phyloP scores from a whole-genome alignment of 1,140 invertebrate species.

The Sitophilus oryzae region DNA sequence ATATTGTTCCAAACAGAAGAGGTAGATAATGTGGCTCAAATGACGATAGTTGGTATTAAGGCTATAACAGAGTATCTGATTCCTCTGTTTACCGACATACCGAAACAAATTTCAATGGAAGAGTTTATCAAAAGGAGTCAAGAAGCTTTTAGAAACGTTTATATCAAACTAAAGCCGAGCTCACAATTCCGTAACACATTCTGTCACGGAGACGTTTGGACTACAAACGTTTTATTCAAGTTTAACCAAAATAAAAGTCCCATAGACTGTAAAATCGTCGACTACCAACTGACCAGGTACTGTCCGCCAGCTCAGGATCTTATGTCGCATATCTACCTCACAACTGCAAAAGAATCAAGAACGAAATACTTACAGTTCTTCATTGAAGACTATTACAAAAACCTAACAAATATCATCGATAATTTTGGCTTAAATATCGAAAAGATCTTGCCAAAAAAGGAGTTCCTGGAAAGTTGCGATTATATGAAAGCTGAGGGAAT shows the following conservation, averaged over 20 bases:
- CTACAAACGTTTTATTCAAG: constrained; percentile 46
- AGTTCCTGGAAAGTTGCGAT: constrained; percentile 31
- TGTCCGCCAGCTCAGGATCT: constrained; percentile 47
- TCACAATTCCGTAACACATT: constrained; percentile 37
- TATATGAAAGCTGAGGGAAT: constrained; percentile 12
- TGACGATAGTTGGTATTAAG: background rate
- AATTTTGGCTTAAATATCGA: constrained; percentile 17
- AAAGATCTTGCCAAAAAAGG: constrained; percentile 23
- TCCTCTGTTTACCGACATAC: background rate
- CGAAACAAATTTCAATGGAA: constrained; percentile 8
- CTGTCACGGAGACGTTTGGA: constrained; percentile 46
- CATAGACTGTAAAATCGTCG: constrained; percentile 42
- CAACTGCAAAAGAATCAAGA: constrained; percentile 41
- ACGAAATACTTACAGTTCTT: constrained; percentile 26
- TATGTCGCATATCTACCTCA: constrained; percentile 43
- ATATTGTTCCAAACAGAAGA: constrained; percentile 12
- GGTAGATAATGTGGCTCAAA: background rate
- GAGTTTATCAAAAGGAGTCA: constrained; percentile 5
- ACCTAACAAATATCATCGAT: constrained; percentile 26
- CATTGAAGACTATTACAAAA: constrained; percentile 29
- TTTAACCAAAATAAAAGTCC: constrained; percentile 35
- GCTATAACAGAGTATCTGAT: background rate
- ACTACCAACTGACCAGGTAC: constrained; percentile 46
- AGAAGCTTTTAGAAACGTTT: constrained; percentile 5
- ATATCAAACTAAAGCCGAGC: constrained; percentile 24